phyloP scores from a whole-genome alignment of 2,797 vertebrate species.

The Aplochiton taeniatus region DNA sequence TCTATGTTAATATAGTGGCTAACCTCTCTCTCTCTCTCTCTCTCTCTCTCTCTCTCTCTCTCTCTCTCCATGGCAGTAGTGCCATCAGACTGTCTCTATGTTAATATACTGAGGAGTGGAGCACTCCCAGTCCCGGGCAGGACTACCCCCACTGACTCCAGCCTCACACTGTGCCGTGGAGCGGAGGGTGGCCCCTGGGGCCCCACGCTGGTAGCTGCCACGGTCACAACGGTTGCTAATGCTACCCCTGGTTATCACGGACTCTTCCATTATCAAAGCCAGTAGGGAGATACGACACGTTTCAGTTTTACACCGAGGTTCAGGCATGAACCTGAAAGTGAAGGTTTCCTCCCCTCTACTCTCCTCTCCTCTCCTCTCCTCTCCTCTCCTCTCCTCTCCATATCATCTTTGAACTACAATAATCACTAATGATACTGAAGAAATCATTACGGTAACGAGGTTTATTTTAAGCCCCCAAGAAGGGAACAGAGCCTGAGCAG shows the following conservation, averaged over 20 bases:
- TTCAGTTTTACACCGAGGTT: too few relatives aligned
- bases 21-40: slow-evolving; percentile 24
- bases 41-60: slow-evolving; percentile 33
- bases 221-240: too few relatives aligned
- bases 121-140: not conserved
- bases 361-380: not conserved
- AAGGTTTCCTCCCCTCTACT: not conserved
- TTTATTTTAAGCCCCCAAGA: slow-evolving; percentile 45
- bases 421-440: slow-evolving; percentile 64
- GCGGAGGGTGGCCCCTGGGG: too few relatives aligned
- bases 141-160: not conserved
- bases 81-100: slow-evolving; percentile 66
- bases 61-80: slow-evolving; percentile 56
- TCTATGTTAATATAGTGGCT: too few relatives aligned
- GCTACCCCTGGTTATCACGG: too few relatives aligned
- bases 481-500: slow-evolving; percentile 34
- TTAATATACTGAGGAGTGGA: slow-evolving; percentile 65
- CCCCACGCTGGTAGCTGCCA: too few relatives aligned
- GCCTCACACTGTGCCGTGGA: too few relatives aligned
- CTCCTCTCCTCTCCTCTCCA: too few relatives aligned
- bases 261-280: too few relatives aligned
- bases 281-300: too few relatives aligned
- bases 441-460: slow-evolving; percentile 64
- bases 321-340: too few relatives aligned
- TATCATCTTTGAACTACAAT: slow-evolving; percentile 43